Base-by-base conservation (phyloP, 2,888 invertebrate genomes). In the Apotomis turbidana region DNA sequence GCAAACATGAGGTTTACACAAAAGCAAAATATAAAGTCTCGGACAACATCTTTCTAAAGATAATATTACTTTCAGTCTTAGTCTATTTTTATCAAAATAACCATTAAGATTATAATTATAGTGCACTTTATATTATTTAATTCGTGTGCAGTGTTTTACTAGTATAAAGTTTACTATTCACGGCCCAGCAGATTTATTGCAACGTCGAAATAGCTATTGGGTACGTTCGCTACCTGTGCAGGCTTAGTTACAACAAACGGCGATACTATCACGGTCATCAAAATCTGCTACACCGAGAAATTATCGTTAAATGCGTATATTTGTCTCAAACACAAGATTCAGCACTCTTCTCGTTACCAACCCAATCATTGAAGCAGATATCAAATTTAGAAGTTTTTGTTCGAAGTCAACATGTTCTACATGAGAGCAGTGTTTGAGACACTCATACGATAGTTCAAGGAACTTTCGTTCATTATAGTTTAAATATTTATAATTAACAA, bases 41-140 rank as follows among this genome's bases (percentile, higher is more conserved):
- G 76, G 78, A 73, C 75, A 78, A 76, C 68, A 73, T 71, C 74
- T 76, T 74, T 81, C 83, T 87, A 85, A 81, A 83, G 80, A 84
- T 82, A 84, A 81, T 80, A 78, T 84, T 83, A 81, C 77, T 77
- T 86, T 92, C 91, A 93, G 91, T 91, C 92, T 91, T 91, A 91
- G 79, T 82, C 91, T 92, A 92, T 86, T 78, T 49, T 85, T 80
- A 80, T 77, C 81, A 80, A 84, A 81, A 83, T 82, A 85, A 82
- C 81, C 74, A 83, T 85, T 85, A 85, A 85, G 83, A 82, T 85
- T 87, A 87, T 85, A 80, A 86, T 86, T 86, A 85, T 84, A 85
- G 92, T 93, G 91, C 92, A 89, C 88, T 85, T 88, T 88, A 85
- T 85, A 83, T 84, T 85, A 86, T 80, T 82, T 83, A 83, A 85